Base-by-base conservation (phyloP, 2,113 vertebrate genomes). In the Psilopogon haemacephalus region DNA sequence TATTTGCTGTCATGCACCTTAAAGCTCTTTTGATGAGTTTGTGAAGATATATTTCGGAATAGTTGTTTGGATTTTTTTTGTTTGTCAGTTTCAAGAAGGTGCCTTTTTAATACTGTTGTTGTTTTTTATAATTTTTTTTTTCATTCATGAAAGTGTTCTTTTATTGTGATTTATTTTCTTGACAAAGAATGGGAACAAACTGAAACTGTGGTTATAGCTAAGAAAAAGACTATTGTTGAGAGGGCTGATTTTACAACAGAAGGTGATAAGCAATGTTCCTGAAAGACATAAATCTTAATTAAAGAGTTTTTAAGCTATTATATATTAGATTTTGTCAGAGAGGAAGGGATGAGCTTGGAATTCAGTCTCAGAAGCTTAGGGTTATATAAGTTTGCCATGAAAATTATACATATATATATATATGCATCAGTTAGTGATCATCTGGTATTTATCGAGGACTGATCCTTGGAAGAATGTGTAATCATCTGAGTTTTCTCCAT, bases 401-500 rank as follows among this genome's bases (percentile, higher is more conserved):
- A 52, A 64, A 74, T 35, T 56, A 82, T 46, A 71, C 19, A 46
- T 19, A 46, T 9, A 20, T 23, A 24, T 30, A 9, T 67, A 58
- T 52, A 9, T 67, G 58, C 52, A 81, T 84, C 52, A 89, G 21
- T 90, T 79, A 81, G 72, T 64, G 94, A 37, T 93, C 83, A 81
- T 86, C 74, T 44, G 50, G 75, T 92, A 85, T 89, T 27, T 84
- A 74, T 65, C 83, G 88, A 91, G 92, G 88, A 88, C 90, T 76
- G 58, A 94, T 94, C 59, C 80, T 93, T 95, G 77, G 84, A 96
- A 85, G 89, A 95, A 87, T 87, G 20, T 77, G 24, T 81, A 90
- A 88, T 94, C 26, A 62, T 92, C 42, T 81, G 75, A 84, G 79
- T 93, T 95, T 92, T 86, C 86, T 93, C 30, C 15, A 21, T 44